Evolutionary conservation across 1,140 invertebrate species (phyloP).

Genomic region (Drepana arcuata): DNA sequence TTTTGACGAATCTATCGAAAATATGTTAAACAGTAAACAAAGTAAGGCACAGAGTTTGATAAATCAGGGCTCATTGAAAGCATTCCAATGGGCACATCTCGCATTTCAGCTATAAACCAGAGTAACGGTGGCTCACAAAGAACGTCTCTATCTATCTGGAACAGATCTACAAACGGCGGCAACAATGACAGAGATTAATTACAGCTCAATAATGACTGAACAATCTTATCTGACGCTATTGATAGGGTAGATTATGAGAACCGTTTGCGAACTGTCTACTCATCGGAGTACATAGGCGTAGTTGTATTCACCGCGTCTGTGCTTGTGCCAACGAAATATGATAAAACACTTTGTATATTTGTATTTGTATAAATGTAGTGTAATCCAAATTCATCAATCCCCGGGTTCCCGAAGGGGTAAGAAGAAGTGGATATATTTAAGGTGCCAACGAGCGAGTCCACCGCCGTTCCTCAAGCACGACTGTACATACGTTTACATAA

Average conservation of each 20-base stretch:
- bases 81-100: constrained; percentile 23
- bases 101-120: constrained; percentile 30
- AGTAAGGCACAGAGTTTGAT: too few species aligned
- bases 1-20: too few species aligned
- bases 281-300: constrained; percentile 10
- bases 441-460: too few species aligned
- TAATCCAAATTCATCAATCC: too few species aligned
- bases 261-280: constrained; percentile 18
- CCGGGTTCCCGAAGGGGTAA: too few species aligned
- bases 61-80: too few species aligned
- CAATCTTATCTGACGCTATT: constrained; percentile 36
- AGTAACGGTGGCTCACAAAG: constrained; percentile 21
- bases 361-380: too few species aligned
- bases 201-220: constrained; percentile 34
- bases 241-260: constrained; percentile 29
- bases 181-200: constrained; percentile 52
- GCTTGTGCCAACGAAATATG: constrained; percentile 7
- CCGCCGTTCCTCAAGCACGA: too few species aligned
- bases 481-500: too few species aligned
- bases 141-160: constrained; percentile 21
- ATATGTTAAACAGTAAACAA: too few species aligned
- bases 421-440: too few species aligned
- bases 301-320: constrained; percentile 6
- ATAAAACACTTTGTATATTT: constrained; percentile 6
- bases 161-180: constrained; percentile 30